Evolutionary conservation across 1,140 invertebrate genomes (phyloP), one percentile per base, ranked within the genome.

Genomic region (Danaus plexippus): DNA sequence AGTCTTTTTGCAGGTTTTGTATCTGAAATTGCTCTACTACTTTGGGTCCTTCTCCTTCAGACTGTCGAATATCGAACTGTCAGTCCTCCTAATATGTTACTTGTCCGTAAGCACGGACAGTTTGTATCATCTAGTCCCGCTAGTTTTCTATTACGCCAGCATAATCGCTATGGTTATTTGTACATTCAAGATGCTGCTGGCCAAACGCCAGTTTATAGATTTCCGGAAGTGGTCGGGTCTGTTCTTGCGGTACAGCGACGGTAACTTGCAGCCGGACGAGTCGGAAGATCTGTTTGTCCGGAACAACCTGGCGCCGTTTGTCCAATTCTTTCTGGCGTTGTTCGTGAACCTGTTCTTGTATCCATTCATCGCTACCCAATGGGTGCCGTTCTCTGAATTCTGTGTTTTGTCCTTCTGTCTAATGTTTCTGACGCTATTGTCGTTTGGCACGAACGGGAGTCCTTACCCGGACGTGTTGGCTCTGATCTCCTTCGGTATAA

Each of bases 341-440:
- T 88, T 95, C 2, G 67, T 92, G 0, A 94, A 95, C 86, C 85
- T 96, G 11, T 89, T 94, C 40, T 87, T 94, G 1, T 95, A 94
- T 75, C 94, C 94, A 0, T 77, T 95, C 11, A 92, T 95, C 47
- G 89, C 93, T 6, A 90, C 92, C 12, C 90, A 92, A 47, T 94
- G 93, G 90, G 91, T 94, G 4, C 93, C 93, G 0, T 93, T 95
- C 71, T 95, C 94, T 0, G 95, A 96, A 77, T 89, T 96, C 11
- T 93, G 93, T 9, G 89, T 96, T 2, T 71, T 95, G 1, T 91
- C 94, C 0, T 90, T 92, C 11, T 88, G 90, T 13, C 82, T 94
- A 9, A 94, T 94, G 46, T 91, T 94, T 22, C 73, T 94, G 12
- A 94, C 94, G 0, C 81, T 96, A 12, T 83, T 92, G 12, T 92